phyloP scores from a whole-genome alignment of 2,797 vertebrate species.

The Perodicticus potto region DNA sequence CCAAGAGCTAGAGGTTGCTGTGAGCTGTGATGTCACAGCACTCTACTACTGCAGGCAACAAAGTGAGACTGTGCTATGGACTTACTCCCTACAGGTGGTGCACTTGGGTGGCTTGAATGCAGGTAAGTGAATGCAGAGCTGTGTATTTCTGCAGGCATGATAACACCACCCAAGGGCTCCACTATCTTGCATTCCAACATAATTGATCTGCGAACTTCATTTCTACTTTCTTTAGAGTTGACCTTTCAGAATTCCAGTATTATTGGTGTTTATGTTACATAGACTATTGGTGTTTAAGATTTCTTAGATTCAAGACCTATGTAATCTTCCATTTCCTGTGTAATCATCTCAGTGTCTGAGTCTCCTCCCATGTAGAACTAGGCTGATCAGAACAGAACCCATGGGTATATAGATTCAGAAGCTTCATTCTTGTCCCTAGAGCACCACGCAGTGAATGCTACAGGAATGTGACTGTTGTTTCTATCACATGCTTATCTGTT shows the following conservation, averaged over 20 bases:
- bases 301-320: not conserved
- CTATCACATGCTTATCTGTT: not conserved
- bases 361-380: not conserved
- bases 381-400: not conserved
- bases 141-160: not conserved
- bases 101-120: not conserved
- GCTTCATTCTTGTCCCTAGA: rapidly evolving
- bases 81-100: not conserved
- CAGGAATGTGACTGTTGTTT: not conserved
- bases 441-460: not conserved
- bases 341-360: not conserved
- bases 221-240: not conserved
- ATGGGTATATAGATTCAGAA: not conserved
- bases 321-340: not conserved
- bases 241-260: not conserved
- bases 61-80: not conserved
- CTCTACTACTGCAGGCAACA: too few species aligned
- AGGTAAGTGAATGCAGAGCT: not conserved
- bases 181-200: not conserved
- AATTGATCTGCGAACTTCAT: not conserved
- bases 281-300: not conserved
- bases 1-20: too few species aligned
- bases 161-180: not conserved
- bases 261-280: not conserved
- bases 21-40: too few species aligned